phyloP scores from a whole-genome alignment of 2,113 vertebrate species.

The Thinocorus orbignyianus region DNA sequence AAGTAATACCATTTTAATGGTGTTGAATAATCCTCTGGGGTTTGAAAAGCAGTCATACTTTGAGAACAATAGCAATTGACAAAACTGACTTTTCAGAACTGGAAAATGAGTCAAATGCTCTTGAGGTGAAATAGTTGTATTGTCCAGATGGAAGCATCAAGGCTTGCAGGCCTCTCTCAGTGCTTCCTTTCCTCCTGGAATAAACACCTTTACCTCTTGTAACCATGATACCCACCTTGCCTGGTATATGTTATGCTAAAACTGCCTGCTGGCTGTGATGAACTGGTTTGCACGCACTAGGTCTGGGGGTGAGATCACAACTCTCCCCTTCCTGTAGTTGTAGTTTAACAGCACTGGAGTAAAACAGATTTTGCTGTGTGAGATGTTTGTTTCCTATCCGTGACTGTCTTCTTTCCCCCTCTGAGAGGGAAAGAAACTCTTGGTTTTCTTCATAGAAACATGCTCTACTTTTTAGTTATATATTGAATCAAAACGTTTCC shows the following conservation, averaged over 20 bases:
- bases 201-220: neutral
- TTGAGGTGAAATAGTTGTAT: neutral
- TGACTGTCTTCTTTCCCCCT: neutral
- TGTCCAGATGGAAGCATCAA: neutral
- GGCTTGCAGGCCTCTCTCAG: neutral
- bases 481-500: neutral
- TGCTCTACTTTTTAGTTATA: neutral
- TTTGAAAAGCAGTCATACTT: neutral
- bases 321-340: neutral
- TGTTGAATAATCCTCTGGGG: neutral
- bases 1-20: neutral
- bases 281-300: neutral
- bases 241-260: neutral
- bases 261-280: neutral
- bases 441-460: neutral
- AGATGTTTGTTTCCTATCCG: neutral
- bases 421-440: neutral
- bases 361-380: neutral
- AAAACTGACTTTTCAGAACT: neutral
- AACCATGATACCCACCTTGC: neutral
- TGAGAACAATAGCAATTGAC: neutral
- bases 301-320: neutral
- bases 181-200: neutral
- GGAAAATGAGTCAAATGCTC: neutral
- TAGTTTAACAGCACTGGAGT: neutral